phyloP scores from a whole-genome alignment of 1,140 invertebrate genomes.

The Hylyphantes graminicola region DNA sequence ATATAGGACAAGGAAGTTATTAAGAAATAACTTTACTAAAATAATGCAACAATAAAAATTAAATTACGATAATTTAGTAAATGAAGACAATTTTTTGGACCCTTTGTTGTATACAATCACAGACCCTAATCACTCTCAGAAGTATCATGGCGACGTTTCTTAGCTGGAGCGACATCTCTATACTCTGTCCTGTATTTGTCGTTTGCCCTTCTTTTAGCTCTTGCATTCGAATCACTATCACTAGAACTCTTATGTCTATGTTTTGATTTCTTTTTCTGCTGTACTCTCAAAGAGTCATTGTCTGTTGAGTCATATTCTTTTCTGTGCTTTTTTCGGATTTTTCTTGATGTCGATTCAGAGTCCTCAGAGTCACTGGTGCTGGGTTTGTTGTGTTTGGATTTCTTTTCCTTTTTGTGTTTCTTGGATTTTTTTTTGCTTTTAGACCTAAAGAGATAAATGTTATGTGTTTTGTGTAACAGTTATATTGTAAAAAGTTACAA shows the following conservation, averaged over 20 bases:
- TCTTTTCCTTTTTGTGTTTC: slow-evolving; percentile 23
- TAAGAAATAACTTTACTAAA: too few species aligned
- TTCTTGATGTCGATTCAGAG: not conserved
- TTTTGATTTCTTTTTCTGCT: slow-evolving; percentile 1
- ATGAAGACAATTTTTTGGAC: too few species aligned
- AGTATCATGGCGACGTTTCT: not conserved
- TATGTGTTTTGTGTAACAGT: not conserved
- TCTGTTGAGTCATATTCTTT: not conserved
- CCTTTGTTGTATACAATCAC: too few species aligned
- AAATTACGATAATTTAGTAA: too few species aligned
- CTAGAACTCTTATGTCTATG: not conserved
- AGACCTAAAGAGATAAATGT: not conserved
- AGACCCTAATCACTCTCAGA: slow-evolving; percentile 3
- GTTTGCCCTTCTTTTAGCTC: not conserved
- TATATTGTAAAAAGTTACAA: not conserved
- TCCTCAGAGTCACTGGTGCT: slow-evolving; percentile 2
- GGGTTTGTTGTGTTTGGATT: not conserved
- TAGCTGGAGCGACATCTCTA: not conserved
- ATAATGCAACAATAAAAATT: too few species aligned
- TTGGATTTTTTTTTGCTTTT: slow-evolving; percentile 34
- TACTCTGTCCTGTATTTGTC: not conserved
- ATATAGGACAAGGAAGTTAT: too few species aligned
- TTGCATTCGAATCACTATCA: not conserved
- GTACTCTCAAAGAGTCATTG: not conserved
- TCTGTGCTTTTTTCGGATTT: not conserved